A percentile compares a stretch with the other conserved stretches of the same genome.
phyloP scores from a whole-genome alignment of 2,888 invertebrate genomes.

The Isotomurus palustris region DNA sequence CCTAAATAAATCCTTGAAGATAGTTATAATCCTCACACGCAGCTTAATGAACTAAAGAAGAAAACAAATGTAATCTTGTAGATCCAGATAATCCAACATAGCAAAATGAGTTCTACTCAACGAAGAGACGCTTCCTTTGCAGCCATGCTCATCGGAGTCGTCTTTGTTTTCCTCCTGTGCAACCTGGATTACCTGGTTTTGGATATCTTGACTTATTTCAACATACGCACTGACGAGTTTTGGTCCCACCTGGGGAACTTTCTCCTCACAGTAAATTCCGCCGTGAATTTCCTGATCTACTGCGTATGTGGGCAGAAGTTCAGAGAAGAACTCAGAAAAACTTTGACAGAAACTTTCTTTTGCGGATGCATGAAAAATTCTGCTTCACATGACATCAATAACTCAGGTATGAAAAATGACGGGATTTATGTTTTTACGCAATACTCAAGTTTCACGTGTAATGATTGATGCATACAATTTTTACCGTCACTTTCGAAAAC shows the following conservation, averaged over 20 bases:
- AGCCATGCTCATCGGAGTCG: conserved; percentile 39
- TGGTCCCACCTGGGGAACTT: conserved; percentile 41
- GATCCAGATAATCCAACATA: too few species aligned
- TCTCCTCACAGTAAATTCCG: conserved; percentile 40
- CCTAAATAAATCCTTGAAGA: neutral
- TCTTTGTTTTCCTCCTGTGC: conserved; percentile 39
- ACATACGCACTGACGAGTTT: conserved; percentile 7
- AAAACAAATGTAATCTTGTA: too few species aligned
- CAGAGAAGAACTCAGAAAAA: conserved; percentile 28
- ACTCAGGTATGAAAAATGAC: conserved; percentile 15
- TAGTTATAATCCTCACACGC: too few species aligned
- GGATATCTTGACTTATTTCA: conserved; percentile 25
- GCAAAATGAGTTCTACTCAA: conserved; percentile 26
- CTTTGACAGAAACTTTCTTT: neutral
- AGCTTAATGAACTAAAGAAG: too few species aligned
- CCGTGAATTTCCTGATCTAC: conserved; percentile 41
- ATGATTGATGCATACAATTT: too few species aligned
- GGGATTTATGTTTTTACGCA: too few species aligned
- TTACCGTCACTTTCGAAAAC: too few species aligned
- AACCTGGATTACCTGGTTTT: conserved; percentile 38
- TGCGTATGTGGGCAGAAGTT: conserved; percentile 39
- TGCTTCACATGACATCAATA: conserved; percentile 25
- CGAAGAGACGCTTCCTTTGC: conserved; percentile 38
- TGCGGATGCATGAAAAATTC: conserved; percentile 12
- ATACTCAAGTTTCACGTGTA: too few species aligned